Conservation (phyloP, 2,888 invertebrate genomes). For the Apeira syringaria region DNA sequence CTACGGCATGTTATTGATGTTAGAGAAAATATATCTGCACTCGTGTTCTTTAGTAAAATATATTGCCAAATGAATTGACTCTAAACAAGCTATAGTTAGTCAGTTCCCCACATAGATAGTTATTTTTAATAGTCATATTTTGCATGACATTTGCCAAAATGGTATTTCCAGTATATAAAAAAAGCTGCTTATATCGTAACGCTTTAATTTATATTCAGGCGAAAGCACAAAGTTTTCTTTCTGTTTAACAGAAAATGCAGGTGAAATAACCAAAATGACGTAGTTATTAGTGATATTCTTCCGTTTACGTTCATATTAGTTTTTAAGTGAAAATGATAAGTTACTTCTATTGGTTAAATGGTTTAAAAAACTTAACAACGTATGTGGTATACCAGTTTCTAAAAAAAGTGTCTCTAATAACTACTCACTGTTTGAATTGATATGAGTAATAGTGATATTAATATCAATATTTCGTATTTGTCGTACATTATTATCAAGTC, state of each 20-base stretch:
- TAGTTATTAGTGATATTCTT: constrained; percentile 56
- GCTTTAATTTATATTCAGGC: constrained; percentile 31
- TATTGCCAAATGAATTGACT: constrained; percentile 56
- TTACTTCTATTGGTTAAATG: constrained; percentile 28
- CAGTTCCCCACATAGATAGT: constrained; percentile 41
- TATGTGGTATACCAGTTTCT: constrained; percentile 31
- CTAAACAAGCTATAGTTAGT: constrained; percentile 29
- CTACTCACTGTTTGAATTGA: too few relatives aligned
- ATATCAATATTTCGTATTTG: too few relatives aligned
- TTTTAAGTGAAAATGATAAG: constrained; percentile 51
- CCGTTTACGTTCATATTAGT: constrained; percentile 63
- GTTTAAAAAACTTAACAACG: constrained; percentile 12
- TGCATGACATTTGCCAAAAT: constrained; percentile 31
- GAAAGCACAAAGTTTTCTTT: constrained; percentile 52
- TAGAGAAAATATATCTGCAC: constrained; percentile 27
- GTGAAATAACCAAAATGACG: constrained; percentile 54
- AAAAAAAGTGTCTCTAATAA: background rate
- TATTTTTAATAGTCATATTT: constrained; percentile 33
- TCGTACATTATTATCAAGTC: too few relatives aligned
- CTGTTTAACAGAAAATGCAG: constrained; percentile 37
- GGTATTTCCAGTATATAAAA: constrained; percentile 20
- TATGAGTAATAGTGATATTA: too few relatives aligned
- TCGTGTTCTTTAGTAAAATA: constrained; percentile 48
- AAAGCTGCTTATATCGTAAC: constrained; percentile 13
- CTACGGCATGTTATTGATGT: constrained; percentile 30